phyloP scores from a whole-genome alignment of 2,888 invertebrate species.

The Coleophora flavipennella region DNA sequence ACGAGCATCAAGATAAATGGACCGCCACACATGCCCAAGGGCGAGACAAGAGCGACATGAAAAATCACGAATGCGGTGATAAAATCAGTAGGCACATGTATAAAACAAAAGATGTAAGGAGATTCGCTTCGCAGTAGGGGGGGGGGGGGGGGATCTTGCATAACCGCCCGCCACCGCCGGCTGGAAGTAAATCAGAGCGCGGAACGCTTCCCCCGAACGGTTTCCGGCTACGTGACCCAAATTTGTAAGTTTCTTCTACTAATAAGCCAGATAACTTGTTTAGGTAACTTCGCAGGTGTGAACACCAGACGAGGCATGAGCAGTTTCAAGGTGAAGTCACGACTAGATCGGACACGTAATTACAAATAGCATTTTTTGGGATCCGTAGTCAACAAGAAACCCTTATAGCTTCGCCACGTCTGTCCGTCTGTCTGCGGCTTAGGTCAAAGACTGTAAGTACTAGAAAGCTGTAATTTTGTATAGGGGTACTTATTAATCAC shows the following conservation, averaged over 20 bases:
- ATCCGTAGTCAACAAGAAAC: too few species aligned
- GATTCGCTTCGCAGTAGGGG: neutral
- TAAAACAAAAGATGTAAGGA: neutral
- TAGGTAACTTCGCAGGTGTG: constrained; percentile 19
- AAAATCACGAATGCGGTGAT: neutral
- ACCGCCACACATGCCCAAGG: too few species aligned
- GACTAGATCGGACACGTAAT: too few species aligned
- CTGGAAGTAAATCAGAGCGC: constrained; percentile 10
- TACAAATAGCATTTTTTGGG: too few species aligned
- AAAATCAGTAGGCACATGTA: neutral
- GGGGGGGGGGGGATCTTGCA: neutral
- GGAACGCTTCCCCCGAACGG: constrained; percentile 10
- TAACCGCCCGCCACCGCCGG: neutral
- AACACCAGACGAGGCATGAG: constrained; percentile 16
- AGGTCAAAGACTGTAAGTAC: too few species aligned
- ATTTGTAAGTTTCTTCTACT: constrained; percentile 13
- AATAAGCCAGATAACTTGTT: constrained; percentile 27
- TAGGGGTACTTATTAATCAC: too few species aligned
- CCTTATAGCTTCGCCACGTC: too few species aligned
- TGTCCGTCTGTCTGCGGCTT: too few species aligned
- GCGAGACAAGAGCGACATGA: neutral
- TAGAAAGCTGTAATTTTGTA: too few species aligned
- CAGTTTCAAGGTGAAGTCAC: constrained; percentile 16
- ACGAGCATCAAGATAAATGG: too few species aligned
- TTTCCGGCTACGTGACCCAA: constrained; percentile 14